Conservation (phyloP, 92 coral and sea anemone genomes). For the Parazoanthus darwini region DNA sequence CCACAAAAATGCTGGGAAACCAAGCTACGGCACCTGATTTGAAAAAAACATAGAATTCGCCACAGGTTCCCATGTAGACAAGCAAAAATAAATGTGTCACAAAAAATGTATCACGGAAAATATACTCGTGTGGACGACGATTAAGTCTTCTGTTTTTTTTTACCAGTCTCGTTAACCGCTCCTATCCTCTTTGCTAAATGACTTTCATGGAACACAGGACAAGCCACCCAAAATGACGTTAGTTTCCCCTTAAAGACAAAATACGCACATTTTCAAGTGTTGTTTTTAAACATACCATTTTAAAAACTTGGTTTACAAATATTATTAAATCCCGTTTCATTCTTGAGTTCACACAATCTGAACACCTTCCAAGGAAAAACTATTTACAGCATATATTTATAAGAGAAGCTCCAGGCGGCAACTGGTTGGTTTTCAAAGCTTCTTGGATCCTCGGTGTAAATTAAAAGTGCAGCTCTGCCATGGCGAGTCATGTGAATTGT, state of each 20-base stretch:
- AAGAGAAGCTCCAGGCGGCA: not conserved
- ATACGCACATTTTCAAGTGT: not conserved
- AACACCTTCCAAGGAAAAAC: not conserved
- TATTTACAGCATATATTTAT: not conserved
- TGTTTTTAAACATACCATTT: not conserved
- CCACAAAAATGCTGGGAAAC: no score
- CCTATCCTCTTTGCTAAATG: no score
- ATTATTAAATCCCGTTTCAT: not conserved
- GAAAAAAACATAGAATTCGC: no score
- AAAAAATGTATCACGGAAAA: no score
- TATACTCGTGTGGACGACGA: no score
- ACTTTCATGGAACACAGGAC: not conserved
- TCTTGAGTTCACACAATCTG: not conserved
- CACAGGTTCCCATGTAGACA: no score
- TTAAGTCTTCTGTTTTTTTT: no score
- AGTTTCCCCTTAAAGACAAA: not conserved
- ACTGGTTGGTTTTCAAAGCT: not conserved
- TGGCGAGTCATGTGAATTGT: conserved; percentile 72
- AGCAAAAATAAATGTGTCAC: no score
- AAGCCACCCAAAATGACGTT: not conserved
- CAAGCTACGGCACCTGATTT: no score
- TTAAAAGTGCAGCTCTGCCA: conserved; percentile 1
- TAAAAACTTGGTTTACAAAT: not conserved
- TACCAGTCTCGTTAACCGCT: no score
- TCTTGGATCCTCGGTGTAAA: not conserved